Evolutionary conservation across 2,888 invertebrate species (phyloP).

Genomic region (Anoncus sp.): DNA sequence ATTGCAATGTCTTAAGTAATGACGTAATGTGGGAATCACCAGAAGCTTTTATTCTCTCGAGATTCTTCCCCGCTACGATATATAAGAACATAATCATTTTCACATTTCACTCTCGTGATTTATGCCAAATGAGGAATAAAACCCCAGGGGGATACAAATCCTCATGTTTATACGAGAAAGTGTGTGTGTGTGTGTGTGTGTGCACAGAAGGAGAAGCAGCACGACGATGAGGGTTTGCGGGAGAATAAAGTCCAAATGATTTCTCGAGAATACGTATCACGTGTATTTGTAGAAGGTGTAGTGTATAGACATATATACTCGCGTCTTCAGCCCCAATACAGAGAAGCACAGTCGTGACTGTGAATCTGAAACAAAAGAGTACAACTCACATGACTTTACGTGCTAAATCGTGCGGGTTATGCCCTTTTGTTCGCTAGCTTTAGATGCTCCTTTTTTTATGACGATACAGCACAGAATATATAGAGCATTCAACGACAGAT

Average conservation of each 20-base stretch:
- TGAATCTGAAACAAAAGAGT: background rate
- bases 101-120: conserved; percentile 12
- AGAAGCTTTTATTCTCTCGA: background rate
- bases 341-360: too few relatives aligned
- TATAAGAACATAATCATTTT: conserved; percentile 9
- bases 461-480: background rate
- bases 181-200: background rate
- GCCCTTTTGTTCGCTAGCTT: background rate
- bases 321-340: too few relatives aligned
- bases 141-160: background rate
- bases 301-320: too few relatives aligned
- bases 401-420: background rate
- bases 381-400: background rate
- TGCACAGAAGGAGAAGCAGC: background rate
- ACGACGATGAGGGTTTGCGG: background rate
- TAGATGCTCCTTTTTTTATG: background rate
- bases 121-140: conserved; percentile 1
- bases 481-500: background rate
- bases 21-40: background rate
- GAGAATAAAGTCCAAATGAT: conserved; percentile 37
- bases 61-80: background rate
- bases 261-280: conserved; percentile 15
- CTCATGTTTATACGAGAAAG: background rate
- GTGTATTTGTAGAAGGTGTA: background rate
- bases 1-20: background rate